These are phyloP conservation scores for Cryptocephalus primarius DNA, from an alignment of 2,888 invertebrate species.

Conservation along the genomic window DNA sequence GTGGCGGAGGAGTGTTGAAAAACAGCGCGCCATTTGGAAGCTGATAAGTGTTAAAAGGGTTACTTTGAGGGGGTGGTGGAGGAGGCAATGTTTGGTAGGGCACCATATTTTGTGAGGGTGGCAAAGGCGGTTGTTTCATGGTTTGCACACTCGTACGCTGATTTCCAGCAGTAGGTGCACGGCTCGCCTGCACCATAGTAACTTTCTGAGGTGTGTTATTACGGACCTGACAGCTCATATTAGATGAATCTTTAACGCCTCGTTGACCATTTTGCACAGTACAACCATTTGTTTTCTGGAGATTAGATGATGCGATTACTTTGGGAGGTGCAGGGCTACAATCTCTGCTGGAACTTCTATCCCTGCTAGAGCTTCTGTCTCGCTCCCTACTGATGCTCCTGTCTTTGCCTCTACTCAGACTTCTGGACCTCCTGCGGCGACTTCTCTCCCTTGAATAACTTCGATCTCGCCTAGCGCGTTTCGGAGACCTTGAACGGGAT, in stretches of 20 bases:
- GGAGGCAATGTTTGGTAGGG: slow-evolving; percentile 5
- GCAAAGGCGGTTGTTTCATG: not conserved
- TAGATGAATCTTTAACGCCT: no score
- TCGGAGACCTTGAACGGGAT: slow-evolving; percentile 28
- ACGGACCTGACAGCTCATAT: no score
- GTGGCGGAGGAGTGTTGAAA: slow-evolving; percentile 32
- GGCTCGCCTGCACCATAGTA: not conserved
- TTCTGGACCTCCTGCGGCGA: slow-evolving; percentile 13
- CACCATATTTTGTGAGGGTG: slow-evolving; percentile 10
- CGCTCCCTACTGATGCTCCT: not conserved
- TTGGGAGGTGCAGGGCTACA: not conserved
- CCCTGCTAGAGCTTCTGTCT: slow-evolving; percentile 4
- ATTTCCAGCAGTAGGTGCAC: not conserved
- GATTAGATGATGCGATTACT: no score
- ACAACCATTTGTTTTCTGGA: no score
- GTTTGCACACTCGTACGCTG: not conserved
- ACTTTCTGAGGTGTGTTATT: not conserved
- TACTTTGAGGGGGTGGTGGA: slow-evolving; percentile 26
- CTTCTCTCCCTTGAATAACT: slow-evolving; percentile 15
- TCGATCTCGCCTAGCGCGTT: slow-evolving; percentile 16
- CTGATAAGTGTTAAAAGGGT: slow-evolving; percentile 23
- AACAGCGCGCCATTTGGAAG: slow-evolving; percentile 30
- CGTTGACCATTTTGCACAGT: no score
- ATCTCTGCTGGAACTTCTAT: not conserved
- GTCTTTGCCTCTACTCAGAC: slow-evolving; percentile 7